phyloP scores from a whole-genome alignment of 2,797 vertebrate species.

The Hoplostethus atlanticus region DNA sequence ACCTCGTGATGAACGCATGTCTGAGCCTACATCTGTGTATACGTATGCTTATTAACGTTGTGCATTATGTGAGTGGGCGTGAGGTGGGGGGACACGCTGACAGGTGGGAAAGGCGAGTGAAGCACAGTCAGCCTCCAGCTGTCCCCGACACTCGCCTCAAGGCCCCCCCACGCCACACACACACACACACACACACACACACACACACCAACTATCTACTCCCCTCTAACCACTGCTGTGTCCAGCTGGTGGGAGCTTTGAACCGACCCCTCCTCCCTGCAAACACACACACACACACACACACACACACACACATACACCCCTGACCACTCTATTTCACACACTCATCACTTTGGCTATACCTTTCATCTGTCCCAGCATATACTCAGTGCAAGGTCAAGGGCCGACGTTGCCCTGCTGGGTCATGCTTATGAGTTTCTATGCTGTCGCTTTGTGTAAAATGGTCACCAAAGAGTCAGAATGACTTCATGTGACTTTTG shows the following conservation, averaged over 20 bases:
- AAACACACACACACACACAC: slow-evolving; percentile 35
- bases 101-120: slow-evolving; percentile 65
- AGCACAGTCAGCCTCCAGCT: slow-evolving; percentile 61
- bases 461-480: not conserved
- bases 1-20: not conserved
- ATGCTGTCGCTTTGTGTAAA: not conserved
- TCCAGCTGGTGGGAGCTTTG: slow-evolving; percentile 55
- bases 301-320: slow-evolving; percentile 30
- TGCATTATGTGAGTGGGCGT: slow-evolving; percentile 14
- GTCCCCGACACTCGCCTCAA: slow-evolving; percentile 30
- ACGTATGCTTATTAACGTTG: slow-evolving; percentile 33
- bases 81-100: slow-evolving; percentile 20
- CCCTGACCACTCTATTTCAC: slow-evolving; percentile 1
- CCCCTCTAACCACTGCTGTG: slow-evolving; percentile 35
- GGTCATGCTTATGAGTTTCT: not conserved
- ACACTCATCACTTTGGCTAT: slow-evolving; percentile 2
- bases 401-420: not conserved
- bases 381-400: not conserved
- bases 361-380: not conserved
- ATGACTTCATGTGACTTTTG: not conserved
- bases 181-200: not conserved
- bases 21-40: slow-evolving; percentile 11
- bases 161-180: not conserved
- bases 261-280: slow-evolving; percentile 18
- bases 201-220: slow-evolving; percentile 12